phyloP scores from a whole-genome alignment of 2,888 invertebrate genomes.

The Pegoplata infirma region DNA sequence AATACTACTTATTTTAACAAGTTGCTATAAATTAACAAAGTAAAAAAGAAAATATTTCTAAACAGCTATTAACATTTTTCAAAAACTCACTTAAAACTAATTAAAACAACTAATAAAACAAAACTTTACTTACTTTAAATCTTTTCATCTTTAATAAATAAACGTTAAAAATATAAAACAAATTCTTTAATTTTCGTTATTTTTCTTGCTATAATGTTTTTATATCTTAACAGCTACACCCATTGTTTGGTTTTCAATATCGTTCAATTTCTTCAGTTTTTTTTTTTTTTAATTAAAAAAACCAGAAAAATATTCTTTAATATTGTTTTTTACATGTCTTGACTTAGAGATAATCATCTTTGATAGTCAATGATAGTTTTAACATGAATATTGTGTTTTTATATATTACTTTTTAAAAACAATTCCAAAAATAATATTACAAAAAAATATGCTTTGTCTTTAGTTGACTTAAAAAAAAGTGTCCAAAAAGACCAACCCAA shows the following conservation, averaged over 20 bases:
- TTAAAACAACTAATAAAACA: no score
- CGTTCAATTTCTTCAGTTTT: neutral
- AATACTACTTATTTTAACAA: no score
- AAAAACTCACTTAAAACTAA: no score
- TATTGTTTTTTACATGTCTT: neutral
- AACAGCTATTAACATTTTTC: no score
- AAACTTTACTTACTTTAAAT: no score
- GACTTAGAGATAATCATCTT: neutral
- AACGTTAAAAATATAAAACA: no score
- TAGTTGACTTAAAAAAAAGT: neutral
- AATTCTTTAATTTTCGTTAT: neutral
- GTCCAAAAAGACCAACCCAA: neutral
- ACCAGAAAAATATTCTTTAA: neutral
- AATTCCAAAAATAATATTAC: neutral
- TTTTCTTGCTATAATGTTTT: neutral
- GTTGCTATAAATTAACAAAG: no score
- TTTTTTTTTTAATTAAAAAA: neutral
- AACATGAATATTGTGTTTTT: neutral
- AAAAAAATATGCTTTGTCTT: neutral
- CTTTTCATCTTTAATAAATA: no score
- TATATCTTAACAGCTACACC: neutral
- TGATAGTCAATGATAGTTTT: neutral
- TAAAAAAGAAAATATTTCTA: no score
- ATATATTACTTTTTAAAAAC: no score
- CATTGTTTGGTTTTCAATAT: neutral